Conservation (phyloP, 2,113 vertebrate genomes). For the Varanus salvator region DNA sequence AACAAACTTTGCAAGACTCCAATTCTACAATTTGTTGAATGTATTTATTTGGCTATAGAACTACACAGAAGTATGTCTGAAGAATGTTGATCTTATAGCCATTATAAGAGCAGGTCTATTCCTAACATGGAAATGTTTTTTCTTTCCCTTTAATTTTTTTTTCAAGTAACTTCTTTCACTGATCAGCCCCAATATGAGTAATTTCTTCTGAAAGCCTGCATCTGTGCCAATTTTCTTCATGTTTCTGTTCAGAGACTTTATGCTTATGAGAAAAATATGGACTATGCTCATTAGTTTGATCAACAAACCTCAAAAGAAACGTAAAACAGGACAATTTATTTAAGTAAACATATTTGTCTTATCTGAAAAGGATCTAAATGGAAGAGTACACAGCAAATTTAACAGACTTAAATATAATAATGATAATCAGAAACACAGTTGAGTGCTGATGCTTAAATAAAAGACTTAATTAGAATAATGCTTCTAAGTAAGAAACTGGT, state of each 20-base stretch:
- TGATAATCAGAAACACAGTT: neutral
- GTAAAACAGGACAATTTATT: neutral
- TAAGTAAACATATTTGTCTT: neutral
- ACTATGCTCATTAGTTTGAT: neutral
- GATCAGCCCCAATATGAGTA: constrained; percentile 6
- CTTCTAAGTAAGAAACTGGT: neutral
- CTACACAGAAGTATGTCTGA: neutral
- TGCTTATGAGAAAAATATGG: neutral
- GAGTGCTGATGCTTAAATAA: neutral
- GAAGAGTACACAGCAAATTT: constrained; percentile 32
- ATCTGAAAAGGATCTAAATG: neutral
- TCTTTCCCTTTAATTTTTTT: neutral
- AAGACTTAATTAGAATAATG: neutral
- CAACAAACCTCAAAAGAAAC: constrained; percentile 19
- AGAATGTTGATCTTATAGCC: accelerated
- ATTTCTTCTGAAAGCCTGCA: neutral
- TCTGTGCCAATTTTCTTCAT: constrained; percentile 22
- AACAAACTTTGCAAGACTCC: neutral
- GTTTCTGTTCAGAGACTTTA: neutral
- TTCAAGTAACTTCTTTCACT: neutral
- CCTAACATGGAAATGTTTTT: neutral
- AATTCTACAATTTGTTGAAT: neutral
- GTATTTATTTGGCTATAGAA: accelerated
- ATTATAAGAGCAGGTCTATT: accelerated
- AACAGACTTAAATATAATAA: constrained; percentile 5